Evolutionary conservation across 1,140 invertebrate genomes (phyloP).

Genomic region (Dreissena polymorpha): DNA sequence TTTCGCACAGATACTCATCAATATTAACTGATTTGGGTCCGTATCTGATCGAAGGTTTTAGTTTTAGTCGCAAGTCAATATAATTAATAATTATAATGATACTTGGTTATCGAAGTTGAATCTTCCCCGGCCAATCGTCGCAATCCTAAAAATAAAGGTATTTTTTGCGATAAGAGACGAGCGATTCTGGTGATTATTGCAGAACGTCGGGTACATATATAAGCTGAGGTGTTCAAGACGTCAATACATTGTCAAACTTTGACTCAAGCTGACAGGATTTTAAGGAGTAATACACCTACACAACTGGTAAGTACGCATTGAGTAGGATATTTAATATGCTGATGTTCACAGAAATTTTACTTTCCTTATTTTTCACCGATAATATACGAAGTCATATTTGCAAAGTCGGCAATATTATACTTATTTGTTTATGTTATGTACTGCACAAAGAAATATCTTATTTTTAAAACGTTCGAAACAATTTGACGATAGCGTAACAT

Average conservation of each 20-base stretch:
- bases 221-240: neutral
- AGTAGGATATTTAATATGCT: no score
- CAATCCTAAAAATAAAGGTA: neutral
- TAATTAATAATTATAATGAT: conserved; percentile 34
- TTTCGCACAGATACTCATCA: conserved; percentile 37
- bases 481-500: no score
- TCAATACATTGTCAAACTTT: neutral
- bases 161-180: neutral
- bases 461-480: no score
- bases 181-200: neutral
- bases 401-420: no score
- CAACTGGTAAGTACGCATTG: neutral
- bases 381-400: no score
- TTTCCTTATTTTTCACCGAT: no score
- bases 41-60: conserved; percentile 27
- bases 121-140: neutral
- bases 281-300: neutral
- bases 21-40: conserved; percentile 46
- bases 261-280: neutral
- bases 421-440: no score
- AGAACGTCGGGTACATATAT: neutral
- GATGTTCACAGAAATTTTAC: no score
- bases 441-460: no score
- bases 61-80: conserved; percentile 23
- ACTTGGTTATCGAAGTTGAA: neutral